phyloP scores from a whole-genome alignment of 2,888 invertebrate genomes.

The Dryobota labecula region DNA sequence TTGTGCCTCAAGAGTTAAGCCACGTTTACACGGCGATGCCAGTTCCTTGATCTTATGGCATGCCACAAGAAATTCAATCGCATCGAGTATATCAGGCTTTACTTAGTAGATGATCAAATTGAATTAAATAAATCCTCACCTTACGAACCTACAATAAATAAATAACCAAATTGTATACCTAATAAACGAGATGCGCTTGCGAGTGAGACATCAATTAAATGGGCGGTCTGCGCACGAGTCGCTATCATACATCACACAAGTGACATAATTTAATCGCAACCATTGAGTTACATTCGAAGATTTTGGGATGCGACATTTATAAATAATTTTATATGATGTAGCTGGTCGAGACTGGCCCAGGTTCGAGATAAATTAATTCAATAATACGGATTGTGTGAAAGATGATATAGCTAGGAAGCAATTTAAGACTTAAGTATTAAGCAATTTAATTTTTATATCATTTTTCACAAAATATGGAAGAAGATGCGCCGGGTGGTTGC shows the following conservation, averaged over 20 bases:
- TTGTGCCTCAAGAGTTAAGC: background rate
- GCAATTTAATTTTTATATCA: no score
- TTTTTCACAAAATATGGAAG: no score
- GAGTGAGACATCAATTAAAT: slow-evolving; percentile 48
- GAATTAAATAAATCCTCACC: background rate
- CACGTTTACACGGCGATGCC: no score
- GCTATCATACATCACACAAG: slow-evolving; percentile 39
- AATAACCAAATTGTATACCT: slow-evolving; percentile 16
- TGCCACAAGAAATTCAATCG: background rate
- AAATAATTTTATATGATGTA: background rate
- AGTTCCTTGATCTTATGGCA: no score
- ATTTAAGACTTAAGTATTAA: no score
- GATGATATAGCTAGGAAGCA: background rate
- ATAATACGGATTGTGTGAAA: background rate
- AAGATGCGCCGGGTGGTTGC: no score
- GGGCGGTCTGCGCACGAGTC: slow-evolving; percentile 36
- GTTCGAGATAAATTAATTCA: background rate
- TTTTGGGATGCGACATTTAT: no score
- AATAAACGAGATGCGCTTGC: slow-evolving; percentile 18
- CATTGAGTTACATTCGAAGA: slow-evolving; percentile 31
- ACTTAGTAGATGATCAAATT: background rate
- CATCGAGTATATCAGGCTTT: background rate
- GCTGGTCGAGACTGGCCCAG: background rate
- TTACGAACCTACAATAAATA: background rate
- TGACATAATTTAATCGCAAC: slow-evolving; percentile 55